Percentiles rank a stretch among this genome's conserved stretches.
These are phyloP conservation scores for Pseudopipra pipra DNA, from an alignment of 2,113 vertebrate species.

Conservation along the genomic window DNA sequence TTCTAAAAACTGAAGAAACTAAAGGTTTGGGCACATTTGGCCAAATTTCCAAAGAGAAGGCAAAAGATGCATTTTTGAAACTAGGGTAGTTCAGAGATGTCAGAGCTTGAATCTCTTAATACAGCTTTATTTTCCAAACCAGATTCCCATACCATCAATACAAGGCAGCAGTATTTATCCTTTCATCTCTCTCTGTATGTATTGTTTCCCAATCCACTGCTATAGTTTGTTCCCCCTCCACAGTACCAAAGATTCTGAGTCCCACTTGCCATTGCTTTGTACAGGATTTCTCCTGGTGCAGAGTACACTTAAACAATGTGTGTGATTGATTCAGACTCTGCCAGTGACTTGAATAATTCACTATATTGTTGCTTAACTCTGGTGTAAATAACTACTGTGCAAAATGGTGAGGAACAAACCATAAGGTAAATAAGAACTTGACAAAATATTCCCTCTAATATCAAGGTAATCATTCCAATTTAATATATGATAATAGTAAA, in stretches of 20 bases:
- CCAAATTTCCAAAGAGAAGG: background rate
- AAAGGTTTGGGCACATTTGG: background rate
- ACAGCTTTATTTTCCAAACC: background rate
- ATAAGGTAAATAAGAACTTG: background rate
- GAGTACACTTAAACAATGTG: background rate
- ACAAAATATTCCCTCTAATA: background rate
- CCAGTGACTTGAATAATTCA: background rate
- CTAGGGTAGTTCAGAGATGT: background rate
- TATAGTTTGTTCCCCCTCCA: background rate
- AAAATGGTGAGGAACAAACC: background rate
- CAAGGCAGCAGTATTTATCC: background rate
- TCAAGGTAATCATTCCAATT: background rate
- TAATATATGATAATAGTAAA: background rate
- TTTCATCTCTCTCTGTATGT: background rate
- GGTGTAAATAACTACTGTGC: background rate
- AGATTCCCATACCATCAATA: background rate
- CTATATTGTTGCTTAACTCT: background rate
- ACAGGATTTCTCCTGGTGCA: background rate
- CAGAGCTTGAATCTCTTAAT: background rate
- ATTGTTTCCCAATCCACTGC: background rate
- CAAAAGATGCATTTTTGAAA: background rate
- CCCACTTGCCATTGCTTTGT: background rate
- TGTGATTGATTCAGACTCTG: background rate
- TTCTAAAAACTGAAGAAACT: background rate
- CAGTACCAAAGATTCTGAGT: background rate